Conservation (phyloP, 2,113 vertebrate species). For the Sturnus vulgaris region DNA sequence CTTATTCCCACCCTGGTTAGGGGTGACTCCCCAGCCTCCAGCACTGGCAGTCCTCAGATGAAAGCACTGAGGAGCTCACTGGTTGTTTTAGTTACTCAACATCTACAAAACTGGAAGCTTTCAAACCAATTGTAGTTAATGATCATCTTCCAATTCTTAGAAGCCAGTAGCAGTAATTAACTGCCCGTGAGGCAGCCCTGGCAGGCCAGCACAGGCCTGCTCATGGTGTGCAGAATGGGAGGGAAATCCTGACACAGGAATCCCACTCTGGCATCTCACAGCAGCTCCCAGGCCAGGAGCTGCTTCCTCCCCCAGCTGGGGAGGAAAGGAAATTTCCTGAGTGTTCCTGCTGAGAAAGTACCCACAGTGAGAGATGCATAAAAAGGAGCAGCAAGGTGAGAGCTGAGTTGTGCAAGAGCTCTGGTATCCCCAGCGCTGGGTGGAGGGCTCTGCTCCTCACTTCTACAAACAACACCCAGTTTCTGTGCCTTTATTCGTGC, state of each 20-base stretch:
- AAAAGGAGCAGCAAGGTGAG: not conserved
- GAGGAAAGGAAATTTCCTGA: slow-evolving; percentile 72
- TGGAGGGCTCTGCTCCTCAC: slow-evolving; percentile 20
- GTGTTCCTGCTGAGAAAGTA: slow-evolving; percentile 60
- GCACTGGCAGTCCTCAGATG: too few species aligned
- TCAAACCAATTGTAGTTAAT: not conserved
- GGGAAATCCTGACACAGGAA: not conserved
- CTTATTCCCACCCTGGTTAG: accelerated
- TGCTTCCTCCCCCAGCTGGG: slow-evolving; percentile 68
- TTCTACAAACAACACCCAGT: slow-evolving; percentile 41
- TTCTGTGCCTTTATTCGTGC: slow-evolving; percentile 49
- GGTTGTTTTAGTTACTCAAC: not conserved
- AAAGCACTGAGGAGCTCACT: not conserved
- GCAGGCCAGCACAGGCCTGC: not conserved
- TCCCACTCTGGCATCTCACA: not conserved
- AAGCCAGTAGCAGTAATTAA: accelerated
- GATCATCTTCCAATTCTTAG: not conserved
- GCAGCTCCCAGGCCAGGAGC: slow-evolving; percentile 47
- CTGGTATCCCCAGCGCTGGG: not conserved
- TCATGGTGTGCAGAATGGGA: not conserved
- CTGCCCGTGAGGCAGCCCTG: not conserved
- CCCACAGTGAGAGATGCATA: slow-evolving; percentile 41
- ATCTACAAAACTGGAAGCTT: not conserved
- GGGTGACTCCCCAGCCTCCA: not conserved
- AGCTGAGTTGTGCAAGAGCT: slow-evolving; percentile 32